phyloP scores from a whole-genome alignment of 2,888 invertebrate genomes.

The Drosophila stalkeri region DNA sequence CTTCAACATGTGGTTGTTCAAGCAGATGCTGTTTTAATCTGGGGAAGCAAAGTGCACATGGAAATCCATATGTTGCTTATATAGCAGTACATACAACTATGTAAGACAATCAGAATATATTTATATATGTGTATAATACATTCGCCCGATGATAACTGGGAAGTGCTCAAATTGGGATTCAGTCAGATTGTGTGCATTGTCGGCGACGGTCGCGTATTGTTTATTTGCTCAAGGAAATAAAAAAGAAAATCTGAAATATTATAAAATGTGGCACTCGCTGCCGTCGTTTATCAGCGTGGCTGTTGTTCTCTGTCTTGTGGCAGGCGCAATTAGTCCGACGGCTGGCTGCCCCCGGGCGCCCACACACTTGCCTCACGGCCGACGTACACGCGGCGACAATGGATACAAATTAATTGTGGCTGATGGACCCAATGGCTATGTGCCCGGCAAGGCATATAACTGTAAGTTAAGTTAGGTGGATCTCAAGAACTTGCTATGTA shows the following conservation, averaged over 20 bases:
- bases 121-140: conserved; percentile 22
- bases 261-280: conserved; percentile 67
- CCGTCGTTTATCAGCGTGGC: conserved; percentile 64
- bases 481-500: background rate
- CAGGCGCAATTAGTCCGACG: conserved; percentile 75
- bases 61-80: conserved; percentile 15
- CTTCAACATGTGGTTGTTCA: conserved; percentile 14
- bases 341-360: conserved; percentile 83
- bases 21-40: conserved; percentile 24
- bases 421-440: conserved; percentile 92
- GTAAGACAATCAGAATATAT: conserved; percentile 42
- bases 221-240: conserved; percentile 18
- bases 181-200: conserved; percentile 55
- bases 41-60: conserved; percentile 48
- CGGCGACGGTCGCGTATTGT: conserved; percentile 47
- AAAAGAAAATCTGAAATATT: conserved; percentile 51
- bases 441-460: conserved; percentile 93
- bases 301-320: conserved; percentile 55
- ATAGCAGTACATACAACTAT: conserved; percentile 24
- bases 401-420: conserved; percentile 93
- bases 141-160: conserved; percentile 39
- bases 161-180: conserved; percentile 33
- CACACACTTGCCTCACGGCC: conserved; percentile 82
- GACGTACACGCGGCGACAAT: conserved; percentile 92
- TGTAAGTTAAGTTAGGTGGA: conserved; percentile 85